Evolutionary conservation across 2,113 vertebrate species (phyloP).

Genomic region (Stigmatopora nigra): DNA sequence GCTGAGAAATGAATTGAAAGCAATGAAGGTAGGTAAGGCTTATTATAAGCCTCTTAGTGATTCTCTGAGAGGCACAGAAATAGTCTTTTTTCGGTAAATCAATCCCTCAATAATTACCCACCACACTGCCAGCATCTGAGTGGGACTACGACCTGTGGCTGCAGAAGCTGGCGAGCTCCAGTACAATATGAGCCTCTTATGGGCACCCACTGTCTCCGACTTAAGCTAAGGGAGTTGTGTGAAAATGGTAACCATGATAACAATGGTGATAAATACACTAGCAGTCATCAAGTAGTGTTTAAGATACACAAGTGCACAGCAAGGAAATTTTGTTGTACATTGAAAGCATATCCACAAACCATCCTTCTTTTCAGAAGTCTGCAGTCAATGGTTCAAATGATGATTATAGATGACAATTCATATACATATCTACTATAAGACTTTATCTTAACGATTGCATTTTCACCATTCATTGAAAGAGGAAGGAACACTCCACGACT

Average conservation of each 20-base stretch:
- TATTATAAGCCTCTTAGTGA: conserved; percentile 70
- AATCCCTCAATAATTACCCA: conserved; percentile 62
- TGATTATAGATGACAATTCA: conserved; percentile 4
- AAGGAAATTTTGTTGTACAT: conserved; percentile 26
- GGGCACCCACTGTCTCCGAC: conserved; percentile 58
- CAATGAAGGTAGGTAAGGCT: conserved; percentile 63
- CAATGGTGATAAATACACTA: conserved; percentile 58
- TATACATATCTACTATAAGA: conserved; percentile 10
- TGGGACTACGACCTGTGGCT: conserved; percentile 34
- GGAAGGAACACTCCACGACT: neutral
- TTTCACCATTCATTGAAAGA: conserved; percentile 39
- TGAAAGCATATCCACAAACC: conserved; percentile 42
- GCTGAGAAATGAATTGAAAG: conserved; percentile 55
- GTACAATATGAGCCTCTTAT: conserved; percentile 58
- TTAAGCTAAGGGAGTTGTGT: conserved; percentile 67
- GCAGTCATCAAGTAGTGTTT: conserved; percentile 62
- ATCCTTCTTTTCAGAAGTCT: neutral
- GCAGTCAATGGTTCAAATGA: neutral
- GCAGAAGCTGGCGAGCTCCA: conserved; percentile 34
- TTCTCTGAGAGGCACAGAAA: conserved; percentile 65
- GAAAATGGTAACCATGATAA: conserved; percentile 48
- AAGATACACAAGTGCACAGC: conserved; percentile 49
- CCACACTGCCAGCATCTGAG: conserved; percentile 43
- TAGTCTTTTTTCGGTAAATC: conserved; percentile 65
- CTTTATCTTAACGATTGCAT: conserved; percentile 12